These are phyloP conservation scores for Sciurus vulgaris DNA, from an alignment of 2,797 vertebrate species.

Conservation along the genomic window DNA sequence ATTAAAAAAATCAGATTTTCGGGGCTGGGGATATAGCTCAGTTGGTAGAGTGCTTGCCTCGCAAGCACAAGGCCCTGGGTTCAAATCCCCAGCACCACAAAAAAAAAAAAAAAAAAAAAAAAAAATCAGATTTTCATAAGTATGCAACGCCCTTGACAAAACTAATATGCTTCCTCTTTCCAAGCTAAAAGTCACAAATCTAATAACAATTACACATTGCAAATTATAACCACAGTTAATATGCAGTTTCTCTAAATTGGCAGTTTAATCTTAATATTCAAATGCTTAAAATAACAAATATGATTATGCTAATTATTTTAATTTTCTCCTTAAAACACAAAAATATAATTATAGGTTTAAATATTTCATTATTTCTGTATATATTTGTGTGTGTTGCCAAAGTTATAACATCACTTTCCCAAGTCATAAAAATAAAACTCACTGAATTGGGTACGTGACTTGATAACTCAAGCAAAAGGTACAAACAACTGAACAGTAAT, in stretches of 20 bases:
- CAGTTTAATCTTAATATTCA: slow-evolving; percentile 31
- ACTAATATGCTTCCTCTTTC: slow-evolving; percentile 18
- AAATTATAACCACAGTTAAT: not conserved
- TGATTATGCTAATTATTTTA: not conserved
- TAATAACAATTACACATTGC: not conserved
- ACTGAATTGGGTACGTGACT: not conserved
- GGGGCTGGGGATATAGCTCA: too few relatives aligned
- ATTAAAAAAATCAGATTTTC: not conserved
- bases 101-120: too few relatives aligned
- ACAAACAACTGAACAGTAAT: not conserved
- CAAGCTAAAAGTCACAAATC: slow-evolving; percentile 32
- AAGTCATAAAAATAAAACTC: slow-evolving; percentile 14
- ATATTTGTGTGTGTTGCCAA: not conserved
- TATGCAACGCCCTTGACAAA: slow-evolving; percentile 41
- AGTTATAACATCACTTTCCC: not conserved
- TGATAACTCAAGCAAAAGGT: slow-evolving; percentile 19
- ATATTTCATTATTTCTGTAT: not conserved
- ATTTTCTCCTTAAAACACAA: not conserved
- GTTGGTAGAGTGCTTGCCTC: too few relatives aligned
- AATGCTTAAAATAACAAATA: slow-evolving; percentile 52
- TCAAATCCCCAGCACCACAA: too few relatives aligned
- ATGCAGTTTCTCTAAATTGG: not conserved
- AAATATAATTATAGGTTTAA: slow-evolving; percentile 2
- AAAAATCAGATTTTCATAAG: slow-evolving; percentile 45
- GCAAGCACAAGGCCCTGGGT: too few relatives aligned